These are phyloP conservation scores for Oikopleura albicans DNA, from an alignment of 23 tunicate genomes.

Conservation along the genomic window DNA sequence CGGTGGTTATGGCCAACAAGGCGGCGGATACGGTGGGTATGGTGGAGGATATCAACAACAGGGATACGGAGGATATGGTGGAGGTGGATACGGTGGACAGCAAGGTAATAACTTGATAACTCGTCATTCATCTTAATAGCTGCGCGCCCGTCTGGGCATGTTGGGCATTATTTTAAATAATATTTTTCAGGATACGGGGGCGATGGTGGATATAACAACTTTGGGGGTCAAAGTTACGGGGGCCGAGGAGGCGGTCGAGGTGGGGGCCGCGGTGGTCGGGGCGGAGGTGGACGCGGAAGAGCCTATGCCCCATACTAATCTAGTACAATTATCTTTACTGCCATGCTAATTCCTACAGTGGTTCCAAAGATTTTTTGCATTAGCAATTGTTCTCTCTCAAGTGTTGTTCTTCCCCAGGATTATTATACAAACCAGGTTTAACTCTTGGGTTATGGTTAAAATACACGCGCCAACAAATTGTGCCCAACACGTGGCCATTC, in stretches of 20 bases:
- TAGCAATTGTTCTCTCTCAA: no score
- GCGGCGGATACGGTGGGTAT: neutral
- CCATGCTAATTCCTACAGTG: no score
- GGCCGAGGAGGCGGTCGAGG: slow-evolving; percentile 16
- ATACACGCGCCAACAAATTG: no score
- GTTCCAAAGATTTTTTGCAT: no score
- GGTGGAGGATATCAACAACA: neutral
- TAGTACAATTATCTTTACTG: no score
- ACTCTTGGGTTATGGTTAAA: no score
- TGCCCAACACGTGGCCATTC: no score
- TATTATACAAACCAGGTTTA: no score
- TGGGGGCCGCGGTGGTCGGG: slow-evolving; percentile 9
- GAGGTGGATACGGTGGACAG: neutral
- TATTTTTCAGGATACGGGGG: neutral
- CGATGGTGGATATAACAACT: neutral
- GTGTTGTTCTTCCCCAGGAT: no score
- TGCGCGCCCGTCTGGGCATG: neutral
- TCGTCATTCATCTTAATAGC: no score
- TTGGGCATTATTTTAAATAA: neutral
- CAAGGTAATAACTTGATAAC: no score
- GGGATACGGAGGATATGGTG: neutral
- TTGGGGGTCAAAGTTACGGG: neutral
- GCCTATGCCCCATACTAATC: neutral
- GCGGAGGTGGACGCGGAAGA: neutral
- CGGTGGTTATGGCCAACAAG: neutral